phyloP scores from a whole-genome alignment of 2,797 vertebrate species.

The Halcyon smyrnensis region DNA sequence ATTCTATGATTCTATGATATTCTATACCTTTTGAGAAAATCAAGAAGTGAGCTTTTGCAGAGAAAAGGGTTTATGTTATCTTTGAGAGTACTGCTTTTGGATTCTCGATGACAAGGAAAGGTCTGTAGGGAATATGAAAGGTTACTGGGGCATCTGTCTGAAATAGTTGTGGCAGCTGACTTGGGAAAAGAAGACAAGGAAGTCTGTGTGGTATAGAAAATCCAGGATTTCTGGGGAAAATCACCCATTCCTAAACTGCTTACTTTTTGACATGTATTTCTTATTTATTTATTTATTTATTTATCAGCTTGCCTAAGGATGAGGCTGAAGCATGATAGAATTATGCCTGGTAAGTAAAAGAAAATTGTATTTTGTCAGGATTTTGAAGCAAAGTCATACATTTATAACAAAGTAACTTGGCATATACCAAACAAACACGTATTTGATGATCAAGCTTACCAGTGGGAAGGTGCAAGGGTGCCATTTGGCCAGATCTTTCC shows the following conservation, averaged over 20 bases:
- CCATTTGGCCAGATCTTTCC: background rate
- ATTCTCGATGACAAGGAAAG: background rate
- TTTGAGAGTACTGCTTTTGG: background rate
- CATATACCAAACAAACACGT: background rate
- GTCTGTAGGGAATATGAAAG: slow-evolving; percentile 3
- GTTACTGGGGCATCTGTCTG: background rate
- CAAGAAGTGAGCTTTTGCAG: background rate
- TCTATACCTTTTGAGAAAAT: background rate
- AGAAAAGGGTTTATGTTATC: background rate
- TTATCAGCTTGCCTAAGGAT: background rate
- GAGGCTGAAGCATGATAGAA: background rate
- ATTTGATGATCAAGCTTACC: background rate
- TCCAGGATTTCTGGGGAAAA: background rate
- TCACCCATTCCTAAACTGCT: background rate
- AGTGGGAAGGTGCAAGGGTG: background rate
- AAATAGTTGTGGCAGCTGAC: background rate
- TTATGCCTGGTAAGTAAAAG: background rate
- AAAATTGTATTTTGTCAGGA: background rate
- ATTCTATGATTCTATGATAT: too few relatives aligned
- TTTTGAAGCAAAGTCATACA: background rate
- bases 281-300: background rate
- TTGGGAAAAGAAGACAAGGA: background rate
- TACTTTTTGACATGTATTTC: background rate
- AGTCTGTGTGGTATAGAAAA: background rate
- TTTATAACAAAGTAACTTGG: background rate